Base-by-base conservation (phyloP, 30 jellyfish, hydroid and myxozoan species). In the Aurelia aurita region DNA sequence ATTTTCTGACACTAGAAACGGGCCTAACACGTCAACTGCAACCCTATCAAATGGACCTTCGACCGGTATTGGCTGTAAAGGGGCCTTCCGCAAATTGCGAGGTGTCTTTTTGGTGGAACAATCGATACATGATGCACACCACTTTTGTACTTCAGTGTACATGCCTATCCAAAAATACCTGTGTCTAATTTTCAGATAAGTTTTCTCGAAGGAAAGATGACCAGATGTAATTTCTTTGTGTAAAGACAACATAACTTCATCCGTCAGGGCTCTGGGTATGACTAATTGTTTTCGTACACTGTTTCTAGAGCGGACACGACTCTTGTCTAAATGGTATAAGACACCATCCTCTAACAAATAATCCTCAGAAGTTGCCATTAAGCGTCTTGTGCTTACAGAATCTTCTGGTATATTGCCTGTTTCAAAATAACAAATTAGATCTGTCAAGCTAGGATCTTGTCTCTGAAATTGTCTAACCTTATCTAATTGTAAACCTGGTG, bases 211-310 rank as follows among this genome's bases (percentile, higher is more conserved):
- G 13, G 89, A 79, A 31, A 83, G 60, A 58, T 83, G 93, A 28
- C 93, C 93, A 39, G 87, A 70, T 3, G 86, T 72, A 4, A 61
- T 22, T 44, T 83, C 93, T 27, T 83, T 84, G 47, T 69, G 93
- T 28, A 70, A 59, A 11, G 93, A 57, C 39, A 60, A 63, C 87
- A 83, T 69, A 15, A 82, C 85, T 59, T 83, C 93, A 51, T 83
- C 86, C 46, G 58, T 55, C 19, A 83, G 75, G 55, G 93, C 29
- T n/a, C n/a, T n/a, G n/a, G n/a, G n/a, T n/a, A n/a, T n/a, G n/a
- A n/a, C n/a, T n/a, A n/a, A n/a, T n/a, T n/a, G n/a, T n/a, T n/a
- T n/a, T n/a, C n/a, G n/a, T n/a, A n/a, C n/a, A n/a, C n/a, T n/a
- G n/a, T n/a, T n/a, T n/a, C n/a, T n/a, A n/a, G n/a, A n/a, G n/a